Evolutionary conservation across 2,113 vertebrate genomes (phyloP), one percentile per base, ranked within the genome.

Genomic region (Oryzias curvinotus): DNA sequence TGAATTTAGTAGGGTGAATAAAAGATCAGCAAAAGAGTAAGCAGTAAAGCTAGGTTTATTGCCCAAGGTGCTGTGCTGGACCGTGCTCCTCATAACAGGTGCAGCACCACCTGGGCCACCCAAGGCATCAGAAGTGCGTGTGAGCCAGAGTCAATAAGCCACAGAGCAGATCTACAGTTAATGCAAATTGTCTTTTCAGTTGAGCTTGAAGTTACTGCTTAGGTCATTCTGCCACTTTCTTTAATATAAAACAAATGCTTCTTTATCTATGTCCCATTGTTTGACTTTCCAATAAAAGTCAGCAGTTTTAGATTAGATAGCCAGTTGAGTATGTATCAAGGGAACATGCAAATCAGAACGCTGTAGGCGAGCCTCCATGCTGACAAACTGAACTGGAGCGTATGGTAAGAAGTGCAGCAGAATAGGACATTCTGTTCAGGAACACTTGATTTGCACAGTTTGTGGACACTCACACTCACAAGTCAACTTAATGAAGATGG

Each of bases 21-120:
- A 72, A 48, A 64, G 75, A 69, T 75, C 58, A 82, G 75, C 59
- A 62, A 18, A 47, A 64, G 41, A 62, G 58, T 12, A 57, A 57
- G 48, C 66, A 74, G 57, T 73, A 36, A 66, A 50, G 68, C 43
- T 71, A 65, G 73, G 73, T 81, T 85, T 73, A 75, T 75, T 73
- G 71, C 87, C 84, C 16, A 62, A 77, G 81, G 86, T 81, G 67
- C 65, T 80, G 69, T 62, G 25, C 58, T 18, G 52, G 78, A 72
- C 76, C 62, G 73, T 18, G 50, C 52, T 81, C 75, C 75, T 73
- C 62, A 77, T 58, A 90, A 86, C 88, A 88, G 88, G 87, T 90
- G 88, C 85, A 85, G 88, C 75, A 85, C 87, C 88, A 90, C 88
- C 88, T 90, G 88, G 88, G 85, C 84, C 79, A 86, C 82, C 87